Base-by-base conservation (phyloP, 2,113 vertebrate species). In the Nothobranchius furzeri region DNA sequence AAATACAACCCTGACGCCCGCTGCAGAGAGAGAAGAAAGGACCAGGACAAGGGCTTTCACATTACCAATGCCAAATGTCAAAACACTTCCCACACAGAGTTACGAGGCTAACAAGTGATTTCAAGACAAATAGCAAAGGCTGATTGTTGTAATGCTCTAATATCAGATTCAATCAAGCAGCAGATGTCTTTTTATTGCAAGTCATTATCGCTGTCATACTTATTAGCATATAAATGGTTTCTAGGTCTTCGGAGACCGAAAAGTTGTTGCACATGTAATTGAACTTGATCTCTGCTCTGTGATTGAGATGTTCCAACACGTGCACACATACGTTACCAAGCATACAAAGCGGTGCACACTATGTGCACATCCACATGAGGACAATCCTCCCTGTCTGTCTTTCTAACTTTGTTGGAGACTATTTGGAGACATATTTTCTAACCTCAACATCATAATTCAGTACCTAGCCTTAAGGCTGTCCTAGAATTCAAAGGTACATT, bases 211-310 rank as follows among this genome's bases (percentile, higher is more conserved):
- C 73, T 75, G 85, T 86, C 88, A 83, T 69, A 79, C 75, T 69
- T 83, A 88, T 90, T 90, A 90, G 83, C 88, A 91, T 90, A 88
- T 86, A 89, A 88, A 91, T 90, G 85, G 86, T 73, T 86, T 87
- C 73, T 64, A n/a, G 75, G 78, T 59, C 85, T 70, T n/a, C 36
- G 17, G 87, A 88, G 86, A 89, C 78, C 75, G 60, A 48, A 73
- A 86, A 84, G 85, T 89, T 89, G 87, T 88, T 85, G 85, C 82
- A 81, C 75, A 77, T 82, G 82, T 89, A 88, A 90, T 88, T 87
- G 86, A 88, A 89, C 68, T 80, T 78, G 85, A 86, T 84, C 78
- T 85, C 73, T 70, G 73, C 62, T 78, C 78, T 85, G 82, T 88
- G 85, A 88, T 77, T 86, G 83, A 90, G 80, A 79, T 74, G 60